Base-by-base conservation (phyloP, 2,888 invertebrate species). In the Cepaea hortensis region DNA sequence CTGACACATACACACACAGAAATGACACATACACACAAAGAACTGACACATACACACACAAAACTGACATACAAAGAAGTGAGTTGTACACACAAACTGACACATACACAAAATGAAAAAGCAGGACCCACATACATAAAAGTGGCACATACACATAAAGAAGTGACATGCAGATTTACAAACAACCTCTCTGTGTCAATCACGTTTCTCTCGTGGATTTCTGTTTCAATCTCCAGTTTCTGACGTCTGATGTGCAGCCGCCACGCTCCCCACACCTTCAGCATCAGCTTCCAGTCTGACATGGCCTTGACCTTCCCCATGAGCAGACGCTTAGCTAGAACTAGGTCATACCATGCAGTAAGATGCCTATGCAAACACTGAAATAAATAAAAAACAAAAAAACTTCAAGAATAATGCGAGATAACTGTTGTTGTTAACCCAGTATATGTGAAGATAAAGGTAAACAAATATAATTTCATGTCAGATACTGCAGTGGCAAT, bases 281-380 rank as follows among this genome's bases (percentile, higher is more conserved):
- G 89, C 82, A 93, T 87, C 15, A 93, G 88, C 81, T 91, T 93
- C 94, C 94, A 94, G 91, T 94, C 94, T 55, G 91, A 89, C 87
- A 93, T 89, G 11, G 94, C 94, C 79, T 91, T 89, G 6, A 93
- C 93, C 88, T 93, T 93, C 13, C 94, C 94, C 88, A 92, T 90
- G 88, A 92, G 90, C 75, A 94, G 88, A n/a, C 93, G 89, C 20
- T 92, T 89, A 79, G 94, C 92, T 85, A 94, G 85, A 65, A 94
- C 92, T 7, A 93, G 85, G 80, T 91, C 90, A 86, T 93, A 93
- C 94, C 93, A 94, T 18, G 91, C 91, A 20, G 92, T 92, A 90
- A 94, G 94, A 89, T 92, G 92, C 20, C 90, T 89, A 76, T 93
- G 94, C 75, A 93, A 86, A 73, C 91, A 88, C 93, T 94, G 88